Evolutionary conservation across 2,797 vertebrate genomes (phyloP).

Genomic region (Serranus cabrilla): DNA sequence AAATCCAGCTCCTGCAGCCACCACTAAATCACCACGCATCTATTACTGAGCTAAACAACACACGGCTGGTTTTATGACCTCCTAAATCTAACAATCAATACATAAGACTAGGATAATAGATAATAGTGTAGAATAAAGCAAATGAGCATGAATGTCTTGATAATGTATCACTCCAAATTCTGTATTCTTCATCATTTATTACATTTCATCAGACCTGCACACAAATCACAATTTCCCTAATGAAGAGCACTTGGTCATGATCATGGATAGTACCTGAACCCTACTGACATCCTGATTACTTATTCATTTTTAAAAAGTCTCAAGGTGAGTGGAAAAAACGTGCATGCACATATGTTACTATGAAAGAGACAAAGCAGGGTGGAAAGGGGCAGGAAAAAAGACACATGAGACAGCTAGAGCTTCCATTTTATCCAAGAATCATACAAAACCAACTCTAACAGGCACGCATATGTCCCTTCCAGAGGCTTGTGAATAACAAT

Average conservation of each 20-base stretch:
- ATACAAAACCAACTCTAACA: not conserved
- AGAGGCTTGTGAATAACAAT: not conserved
- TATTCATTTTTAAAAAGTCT: conserved; percentile 14
- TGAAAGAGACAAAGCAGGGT: not conserved
- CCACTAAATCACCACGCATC: not conserved
- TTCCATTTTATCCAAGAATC: no score
- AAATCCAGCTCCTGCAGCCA: conserved; percentile 11
- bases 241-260: conserved; percentile 21
- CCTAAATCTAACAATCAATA: conserved; percentile 9
- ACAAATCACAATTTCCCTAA: conserved; percentile 20
- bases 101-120: not conserved
- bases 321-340: not conserved
- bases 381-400: no score
- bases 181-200: not conserved
- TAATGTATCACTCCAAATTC: not conserved
- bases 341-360: not conserved
- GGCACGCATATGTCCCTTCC: not conserved
- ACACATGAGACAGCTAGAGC: not conserved
- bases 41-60: not conserved
- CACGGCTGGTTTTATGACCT: not conserved
- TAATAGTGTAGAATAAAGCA: not conserved
- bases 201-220: not conserved
- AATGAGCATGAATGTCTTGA: conserved; percentile 7
- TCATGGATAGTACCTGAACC: not conserved
- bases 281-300: conserved; percentile 5